Base-by-base conservation (phyloP, 2,113 vertebrate genomes). In the Scatophagus argus region DNA sequence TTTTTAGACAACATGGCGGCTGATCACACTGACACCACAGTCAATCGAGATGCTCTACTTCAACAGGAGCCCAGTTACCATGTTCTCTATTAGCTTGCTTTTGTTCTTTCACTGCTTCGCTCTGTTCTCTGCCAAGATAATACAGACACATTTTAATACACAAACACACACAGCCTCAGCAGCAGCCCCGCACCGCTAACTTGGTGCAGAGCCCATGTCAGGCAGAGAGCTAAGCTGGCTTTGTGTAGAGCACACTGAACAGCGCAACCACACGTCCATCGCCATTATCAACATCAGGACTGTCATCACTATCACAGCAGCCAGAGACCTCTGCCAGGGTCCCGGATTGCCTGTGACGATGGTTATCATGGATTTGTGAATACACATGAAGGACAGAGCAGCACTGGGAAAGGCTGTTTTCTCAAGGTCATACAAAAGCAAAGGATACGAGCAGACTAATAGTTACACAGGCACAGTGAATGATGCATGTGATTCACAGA, bases 391-490 rank as follows among this genome's bases (percentile, higher is more conserved):
- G 52, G 27, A 84, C 46, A 84, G 66, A 83, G 62, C 47, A 23
- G 25, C 56, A 77, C 70, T 67, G 52, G 56, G 27, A 67, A 77
- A 81, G 87, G 89, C 67, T 77, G 59, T 89, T 77, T 83, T 58
- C 72, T 94, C 93, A 95, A 94, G 93, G 93, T 95, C 94, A 93
- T 63, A 71, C 60, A 41, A 66, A 25, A 87, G 80, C 76, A 85
- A 76, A 80, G 79, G 36, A 8, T n/a, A 56, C 54, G 49, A 31
- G 81, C 29, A 70, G 61, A 74, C 74, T 70, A 38, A 62, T 58
- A 55, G 80, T 67, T 36, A 27, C 8, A 41, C 76, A 68, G 49
- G 69, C 77, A 65, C 38, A 67, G 67, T 64, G 25, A 64, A 23
- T 49, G 61, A 82, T 77, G 81, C 49, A 38, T 79, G 41, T 54